These are phyloP conservation scores for Styela clava DNA, from an alignment of 23 tunicate genomes.

Conservation along the genomic window DNA sequence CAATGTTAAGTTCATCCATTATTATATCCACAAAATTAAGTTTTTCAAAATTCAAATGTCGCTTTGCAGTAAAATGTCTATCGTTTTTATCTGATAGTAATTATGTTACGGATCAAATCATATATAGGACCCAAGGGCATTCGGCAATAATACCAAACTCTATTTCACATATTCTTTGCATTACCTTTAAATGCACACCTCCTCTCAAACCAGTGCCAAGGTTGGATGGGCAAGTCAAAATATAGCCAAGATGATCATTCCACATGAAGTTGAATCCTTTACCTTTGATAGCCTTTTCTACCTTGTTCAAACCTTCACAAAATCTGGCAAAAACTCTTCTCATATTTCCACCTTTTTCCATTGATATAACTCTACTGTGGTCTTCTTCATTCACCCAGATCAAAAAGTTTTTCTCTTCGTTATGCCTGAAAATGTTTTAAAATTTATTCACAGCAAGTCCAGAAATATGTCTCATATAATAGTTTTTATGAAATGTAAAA, in stretches of 20 bases:
- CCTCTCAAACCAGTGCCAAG: conserved; percentile 78
- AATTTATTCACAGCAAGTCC: no score
- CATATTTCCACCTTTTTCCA: conserved; percentile 89
- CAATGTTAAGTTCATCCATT: no score
- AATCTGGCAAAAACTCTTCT: conserved; percentile 52
- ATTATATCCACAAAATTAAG: no score
- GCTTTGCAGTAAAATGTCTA: no score
- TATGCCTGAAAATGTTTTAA: conserved; percentile 43
- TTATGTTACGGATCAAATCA: no score
- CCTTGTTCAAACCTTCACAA: conserved; percentile 11
- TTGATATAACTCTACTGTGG: conserved; percentile 82
- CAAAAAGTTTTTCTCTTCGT: conserved; percentile 69
- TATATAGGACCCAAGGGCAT: no score
- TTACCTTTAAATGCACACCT: conserved; percentile 54
- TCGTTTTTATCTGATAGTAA: no score
- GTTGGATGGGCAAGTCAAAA: conserved; percentile 81
- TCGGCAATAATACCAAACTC: no score
- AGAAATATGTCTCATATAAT: no score
- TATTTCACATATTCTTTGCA: no score
- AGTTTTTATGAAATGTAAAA: no score
- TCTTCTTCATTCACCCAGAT: conserved; percentile 89
- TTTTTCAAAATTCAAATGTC: no score
- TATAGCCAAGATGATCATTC: conserved; percentile 78
- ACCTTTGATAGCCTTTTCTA: conserved; percentile 7
- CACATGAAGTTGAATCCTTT: conserved; percentile 65